phyloP scores from a whole-genome alignment of 2,113 vertebrate genomes.

The Paraplagusia blochii region DNA sequence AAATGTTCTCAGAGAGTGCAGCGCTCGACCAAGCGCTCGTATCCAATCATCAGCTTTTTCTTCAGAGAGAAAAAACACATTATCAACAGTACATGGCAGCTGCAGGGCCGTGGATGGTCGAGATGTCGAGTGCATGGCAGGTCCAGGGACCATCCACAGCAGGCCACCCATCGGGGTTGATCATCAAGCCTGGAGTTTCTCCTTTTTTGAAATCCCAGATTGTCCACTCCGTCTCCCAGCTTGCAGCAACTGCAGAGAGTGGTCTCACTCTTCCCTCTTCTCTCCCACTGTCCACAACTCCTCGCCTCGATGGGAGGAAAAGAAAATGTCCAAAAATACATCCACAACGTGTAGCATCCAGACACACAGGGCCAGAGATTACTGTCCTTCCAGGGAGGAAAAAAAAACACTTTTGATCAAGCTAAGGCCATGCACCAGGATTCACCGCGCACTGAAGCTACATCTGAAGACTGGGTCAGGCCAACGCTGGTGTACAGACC shows the following conservation, averaged over 20 bases:
- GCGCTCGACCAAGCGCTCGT: conserved; percentile 52
- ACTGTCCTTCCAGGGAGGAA: conserved; percentile 42
- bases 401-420: conserved; percentile 67
- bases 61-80: conserved; percentile 68
- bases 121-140: conserved; percentile 46
- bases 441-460: conserved; percentile 88
- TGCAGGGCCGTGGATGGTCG: conserved; percentile 47
- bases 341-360: conserved; percentile 52
- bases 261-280: conserved; percentile 28
- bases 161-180: conserved; percentile 35
- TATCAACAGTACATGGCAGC: conserved; percentile 66
- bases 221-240: conserved; percentile 60
- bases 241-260: conserved; percentile 35
- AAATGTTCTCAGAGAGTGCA: conserved; percentile 53
- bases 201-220: conserved; percentile 45
- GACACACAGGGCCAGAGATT: conserved; percentile 31
- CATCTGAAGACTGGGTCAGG: conserved; percentile 85
- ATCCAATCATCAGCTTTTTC: conserved; percentile 68
- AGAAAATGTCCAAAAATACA: conserved; percentile 47
- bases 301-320: conserved; percentile 71
- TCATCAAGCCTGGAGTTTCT: conserved; percentile 44
- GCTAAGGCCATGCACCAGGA: conserved; percentile 94
- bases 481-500: conserved; percentile 87
- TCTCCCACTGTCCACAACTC: conserved; percentile 53
- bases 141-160: conserved; percentile 65